Conservation (phyloP, 2,113 vertebrate species). For the Pagrus major region DNA sequence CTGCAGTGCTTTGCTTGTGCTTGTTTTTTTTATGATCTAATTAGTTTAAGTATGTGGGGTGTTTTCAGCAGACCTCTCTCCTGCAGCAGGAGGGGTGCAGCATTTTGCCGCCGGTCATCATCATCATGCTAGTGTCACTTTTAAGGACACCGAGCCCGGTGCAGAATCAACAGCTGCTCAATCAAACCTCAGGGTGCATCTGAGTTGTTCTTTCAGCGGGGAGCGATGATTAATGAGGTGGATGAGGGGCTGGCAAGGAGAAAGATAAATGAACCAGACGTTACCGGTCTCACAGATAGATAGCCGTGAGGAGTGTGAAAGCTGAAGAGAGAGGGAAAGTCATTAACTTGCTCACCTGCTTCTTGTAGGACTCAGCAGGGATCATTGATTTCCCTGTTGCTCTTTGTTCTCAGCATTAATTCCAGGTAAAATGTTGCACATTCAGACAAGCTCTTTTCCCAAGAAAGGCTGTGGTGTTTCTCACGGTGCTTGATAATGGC, state of each 20-base stretch:
- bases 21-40: constrained; percentile 32
- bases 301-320: constrained; percentile 32
- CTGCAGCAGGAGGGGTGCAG: constrained; percentile 30
- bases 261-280: constrained; percentile 56
- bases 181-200: constrained; percentile 52
- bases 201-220: constrained; percentile 19
- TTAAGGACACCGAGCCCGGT: constrained; percentile 35
- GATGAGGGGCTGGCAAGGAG: constrained; percentile 37
- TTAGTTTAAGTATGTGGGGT: constrained; percentile 18
- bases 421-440: not conserved
- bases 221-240: constrained; percentile 63
- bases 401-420: not conserved
- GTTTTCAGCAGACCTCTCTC: constrained; percentile 21
- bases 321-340: constrained; percentile 16
- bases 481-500: not conserved
- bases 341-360: constrained; percentile 25
- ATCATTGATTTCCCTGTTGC: constrained; percentile 26
- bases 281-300: constrained; percentile 39
- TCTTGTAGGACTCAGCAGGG: constrained; percentile 21
- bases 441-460: not conserved
- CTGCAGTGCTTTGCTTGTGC: not conserved
- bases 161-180: constrained; percentile 49
- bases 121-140: constrained; percentile 36
- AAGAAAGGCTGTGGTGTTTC: not conserved
- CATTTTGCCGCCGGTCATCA: constrained; percentile 20